Conservation (phyloP, 2,113 vertebrate genomes). For the Galbula dea region DNA sequence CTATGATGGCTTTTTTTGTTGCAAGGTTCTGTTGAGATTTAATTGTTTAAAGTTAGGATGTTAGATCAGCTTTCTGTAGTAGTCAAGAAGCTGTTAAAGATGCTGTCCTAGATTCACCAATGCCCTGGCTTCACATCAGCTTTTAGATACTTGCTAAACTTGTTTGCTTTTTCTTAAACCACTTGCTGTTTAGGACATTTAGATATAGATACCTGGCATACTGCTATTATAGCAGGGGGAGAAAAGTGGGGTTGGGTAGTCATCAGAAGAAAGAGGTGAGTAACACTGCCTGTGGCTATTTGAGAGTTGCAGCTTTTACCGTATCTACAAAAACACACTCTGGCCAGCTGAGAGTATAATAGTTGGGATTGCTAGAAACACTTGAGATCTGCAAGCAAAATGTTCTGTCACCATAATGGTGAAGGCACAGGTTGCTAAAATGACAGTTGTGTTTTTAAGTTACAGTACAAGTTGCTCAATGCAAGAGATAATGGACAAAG, state of each 20-base stretch:
- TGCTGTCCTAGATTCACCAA: neutral
- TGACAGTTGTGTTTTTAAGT: neutral
- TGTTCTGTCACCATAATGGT: neutral
- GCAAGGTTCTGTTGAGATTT: neutral
- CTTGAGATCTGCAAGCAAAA: neutral
- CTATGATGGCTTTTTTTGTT: neutral
- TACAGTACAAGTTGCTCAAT: neutral
- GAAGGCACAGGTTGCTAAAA: neutral
- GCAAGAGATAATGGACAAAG: neutral
- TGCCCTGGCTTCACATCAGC: neutral
- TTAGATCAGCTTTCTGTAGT: neutral
- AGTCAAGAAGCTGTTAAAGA: neutral
- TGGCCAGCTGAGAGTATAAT: neutral
- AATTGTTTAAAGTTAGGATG: neutral
- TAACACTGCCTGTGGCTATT: neutral
- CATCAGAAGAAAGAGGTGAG: neutral
- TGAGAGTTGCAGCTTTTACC: neutral
- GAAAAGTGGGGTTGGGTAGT: neutral
- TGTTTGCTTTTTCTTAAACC: neutral
- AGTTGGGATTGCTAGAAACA: neutral
- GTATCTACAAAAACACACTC: neutral
- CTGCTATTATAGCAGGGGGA: neutral
- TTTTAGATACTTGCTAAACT: neutral
- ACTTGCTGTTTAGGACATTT: neutral
- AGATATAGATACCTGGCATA: neutral